Percentiles rank a stretch among this genome's conserved stretches.
phyloP scores from a whole-genome alignment of 2,113 vertebrate genomes.

The Pteruthius melanotis region DNA sequence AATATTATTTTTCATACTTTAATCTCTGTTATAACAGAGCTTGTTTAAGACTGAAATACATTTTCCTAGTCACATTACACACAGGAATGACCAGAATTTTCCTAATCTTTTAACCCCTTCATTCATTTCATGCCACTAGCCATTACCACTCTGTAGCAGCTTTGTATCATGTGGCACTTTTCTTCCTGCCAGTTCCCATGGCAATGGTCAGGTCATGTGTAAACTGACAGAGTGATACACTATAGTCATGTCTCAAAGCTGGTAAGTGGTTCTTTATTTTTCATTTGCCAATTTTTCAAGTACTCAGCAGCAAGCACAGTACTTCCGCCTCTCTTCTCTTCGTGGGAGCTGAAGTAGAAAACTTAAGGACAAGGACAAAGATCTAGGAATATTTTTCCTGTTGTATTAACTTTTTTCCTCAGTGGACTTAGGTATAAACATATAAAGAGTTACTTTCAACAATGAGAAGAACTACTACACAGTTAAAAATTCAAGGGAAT shows the following conservation, averaged over 20 bases:
- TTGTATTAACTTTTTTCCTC: background rate
- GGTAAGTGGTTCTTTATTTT: slow-evolving; percentile 25
- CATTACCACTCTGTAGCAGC: background rate
- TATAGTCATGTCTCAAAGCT: background rate
- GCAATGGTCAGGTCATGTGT: slow-evolving; percentile 1
- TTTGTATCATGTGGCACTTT: background rate
- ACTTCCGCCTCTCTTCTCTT: background rate
- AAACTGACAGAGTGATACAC: background rate
- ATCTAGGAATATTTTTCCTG: background rate
- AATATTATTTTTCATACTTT: background rate
- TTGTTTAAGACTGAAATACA: background rate
- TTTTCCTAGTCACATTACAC: background rate
- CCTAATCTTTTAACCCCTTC: slow-evolving; percentile 12
- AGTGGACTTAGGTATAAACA: fast-evolving
- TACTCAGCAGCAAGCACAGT: background rate
- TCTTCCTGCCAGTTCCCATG: slow-evolving; percentile 24
- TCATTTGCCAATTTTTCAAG: slow-evolving; percentile 15
- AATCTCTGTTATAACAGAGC: background rate
- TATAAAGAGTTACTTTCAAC: background rate
- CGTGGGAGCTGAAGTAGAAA: background rate
- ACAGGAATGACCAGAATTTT: background rate
- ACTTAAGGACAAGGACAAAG: background rate
- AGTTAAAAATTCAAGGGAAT: background rate
- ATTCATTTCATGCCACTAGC: slow-evolving; percentile 1
- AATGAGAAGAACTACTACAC: background rate